Base-by-base conservation (phyloP, 2,113 vertebrate genomes). In the Calidris pygmaea region DNA sequence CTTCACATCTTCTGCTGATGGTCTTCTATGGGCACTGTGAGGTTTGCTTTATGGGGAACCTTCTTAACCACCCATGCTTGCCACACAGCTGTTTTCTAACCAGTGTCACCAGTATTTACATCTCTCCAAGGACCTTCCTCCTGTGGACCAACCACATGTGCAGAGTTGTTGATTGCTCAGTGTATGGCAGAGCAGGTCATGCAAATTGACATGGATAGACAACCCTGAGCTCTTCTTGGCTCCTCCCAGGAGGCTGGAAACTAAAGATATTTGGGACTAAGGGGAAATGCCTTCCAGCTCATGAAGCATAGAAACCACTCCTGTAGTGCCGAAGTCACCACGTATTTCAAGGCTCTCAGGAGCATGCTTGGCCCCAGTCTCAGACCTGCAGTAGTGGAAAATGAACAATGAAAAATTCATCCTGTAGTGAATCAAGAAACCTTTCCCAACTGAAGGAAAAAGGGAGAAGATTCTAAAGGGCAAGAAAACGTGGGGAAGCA, bases 61-160 rank as follows among this genome's bases (percentile, higher is more conserved):
- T 91, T 70, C 14, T 20, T 85, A 63, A 43, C 41, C 52, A 43
- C 27, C 30, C 9, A 2, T 4, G 0, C 76, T 6, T 74, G 41
- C n/a, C 48, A 60, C 52, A 15, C 0, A 5, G 45, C n/a, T 89
- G 43, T 85, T 87, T 82, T 34, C 53, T 55, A 27, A 62, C 47
- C 7, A 1, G 1, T 52, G 18, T 56, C 68, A 67, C 23, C 52
- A 23, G 11, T 24, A 66, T 76, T 87, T 89, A 20, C 41, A 45
- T 55, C 26, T 82, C 66, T 48, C 62, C 50, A 77, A n/a, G 32
- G 55, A 83, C 50, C 35, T 87, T 70, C 39, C 50, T 81, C 35
- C 58, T 8, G 9, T 71, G n/a, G 20, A 62, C 30, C 43, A 78
- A 37, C n/a, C n/a, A 35, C 0, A 0, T 58, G 39, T 60, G 27